Conservation (phyloP, 2,113 vertebrate species). For the Oncorhynchus nerka region DNA sequence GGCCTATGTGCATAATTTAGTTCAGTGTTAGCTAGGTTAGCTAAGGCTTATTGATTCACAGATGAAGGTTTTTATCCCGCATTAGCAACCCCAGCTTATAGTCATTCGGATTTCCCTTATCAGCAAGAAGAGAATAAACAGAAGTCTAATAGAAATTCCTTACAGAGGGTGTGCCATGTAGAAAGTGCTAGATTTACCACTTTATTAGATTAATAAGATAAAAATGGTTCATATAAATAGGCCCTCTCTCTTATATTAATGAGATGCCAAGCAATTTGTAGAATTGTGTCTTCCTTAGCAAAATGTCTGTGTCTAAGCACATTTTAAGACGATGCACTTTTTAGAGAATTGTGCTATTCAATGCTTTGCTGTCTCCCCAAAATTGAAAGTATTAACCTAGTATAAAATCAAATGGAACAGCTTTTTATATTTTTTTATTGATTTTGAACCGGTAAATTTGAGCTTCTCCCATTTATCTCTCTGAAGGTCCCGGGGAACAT, state of each 20-base stretch:
- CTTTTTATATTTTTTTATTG: no score
- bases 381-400: no score
- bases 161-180: constrained; percentile 61
- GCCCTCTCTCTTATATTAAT: constrained; percentile 68
- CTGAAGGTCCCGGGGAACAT: constrained; percentile 82
- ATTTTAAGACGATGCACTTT: constrained; percentile 37
- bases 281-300: constrained; percentile 63
- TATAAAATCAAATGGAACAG: no score
- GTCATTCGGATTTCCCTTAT: constrained; percentile 79
- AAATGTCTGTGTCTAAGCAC: constrained; percentile 74
- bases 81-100: constrained; percentile 71
- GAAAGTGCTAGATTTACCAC: constrained; percentile 60
- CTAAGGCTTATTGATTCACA: constrained; percentile 71
- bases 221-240: constrained; percentile 73
- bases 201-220: constrained; percentile 77
- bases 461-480: constrained; percentile 9
- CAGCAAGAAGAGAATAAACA: constrained; percentile 82
- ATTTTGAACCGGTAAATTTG: neutral
- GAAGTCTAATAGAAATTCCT: constrained; percentile 85
- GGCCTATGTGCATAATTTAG: neutral
- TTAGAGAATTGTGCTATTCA: no score
- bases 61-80: constrained; percentile 66
- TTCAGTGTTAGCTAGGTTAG: neutral
- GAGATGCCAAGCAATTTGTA: constrained; percentile 73
- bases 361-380: no score